Evolutionary conservation across 1,140 invertebrate genomes (phyloP).

Genomic region (Drosophila kikkawai): DNA sequence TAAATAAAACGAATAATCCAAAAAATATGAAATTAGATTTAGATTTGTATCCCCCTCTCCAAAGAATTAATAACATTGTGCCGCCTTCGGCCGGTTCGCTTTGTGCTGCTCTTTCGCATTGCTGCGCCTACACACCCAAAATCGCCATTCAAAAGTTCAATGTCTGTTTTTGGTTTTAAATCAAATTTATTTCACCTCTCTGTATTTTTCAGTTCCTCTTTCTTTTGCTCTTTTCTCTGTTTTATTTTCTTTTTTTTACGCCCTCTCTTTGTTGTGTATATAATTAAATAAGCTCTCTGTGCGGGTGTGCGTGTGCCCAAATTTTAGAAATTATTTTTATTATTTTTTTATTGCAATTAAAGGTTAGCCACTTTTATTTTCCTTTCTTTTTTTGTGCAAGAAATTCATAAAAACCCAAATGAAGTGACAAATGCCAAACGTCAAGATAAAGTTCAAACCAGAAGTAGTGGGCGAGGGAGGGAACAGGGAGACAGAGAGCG

Average conservation of each 20-base stretch:
- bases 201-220: constrained; percentile 14
- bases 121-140: constrained; percentile 40
- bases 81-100: constrained; percentile 5
- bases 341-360: constrained; percentile 49
- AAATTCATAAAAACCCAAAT: constrained; percentile 30
- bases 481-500: background rate
- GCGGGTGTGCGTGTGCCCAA: background rate
- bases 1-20: constrained; percentile 64
- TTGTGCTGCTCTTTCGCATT: constrained; percentile 29
- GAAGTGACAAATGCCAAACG: constrained; percentile 56
- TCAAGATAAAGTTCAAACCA: constrained; percentile 51
- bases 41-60: constrained; percentile 18
- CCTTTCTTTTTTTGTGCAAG: constrained; percentile 14
- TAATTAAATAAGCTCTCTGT: constrained; percentile 53
- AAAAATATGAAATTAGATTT: constrained; percentile 55
- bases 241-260: background rate
- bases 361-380: constrained; percentile 41
- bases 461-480: background rate
- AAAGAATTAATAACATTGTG: constrained; percentile 37
- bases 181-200: constrained; percentile 44
- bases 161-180: constrained; percentile 62
- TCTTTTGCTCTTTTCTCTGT: background rate
- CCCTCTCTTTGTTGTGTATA: constrained; percentile 36
- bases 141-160: constrained; percentile 61
- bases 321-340: constrained; percentile 38